These are phyloP conservation scores for Centroberyx gerrardi DNA, from an alignment of 2,797 vertebrate genomes.

Conservation along the genomic window DNA sequence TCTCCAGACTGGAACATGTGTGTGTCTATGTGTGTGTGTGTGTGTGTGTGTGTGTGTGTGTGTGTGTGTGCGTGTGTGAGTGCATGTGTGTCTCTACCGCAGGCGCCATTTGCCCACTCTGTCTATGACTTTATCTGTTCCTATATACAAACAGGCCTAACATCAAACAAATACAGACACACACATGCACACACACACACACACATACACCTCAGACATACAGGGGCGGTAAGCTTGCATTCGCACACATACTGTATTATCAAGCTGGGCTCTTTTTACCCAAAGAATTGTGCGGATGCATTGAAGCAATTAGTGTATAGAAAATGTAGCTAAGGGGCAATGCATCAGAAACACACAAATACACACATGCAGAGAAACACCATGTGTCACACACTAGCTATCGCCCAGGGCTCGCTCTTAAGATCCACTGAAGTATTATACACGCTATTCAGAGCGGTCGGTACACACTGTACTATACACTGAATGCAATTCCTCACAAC, in stretches of 20 bases:
- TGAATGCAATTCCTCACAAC: neutral
- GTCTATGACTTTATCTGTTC: constrained; percentile 9
- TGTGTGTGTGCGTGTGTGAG: no score
- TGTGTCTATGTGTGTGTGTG: no score
- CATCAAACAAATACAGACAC: neutral
- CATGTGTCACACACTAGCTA: neutral
- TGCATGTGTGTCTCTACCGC: neutral
- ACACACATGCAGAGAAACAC: constrained; percentile 9
- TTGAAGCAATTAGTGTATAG: constrained; percentile 55
- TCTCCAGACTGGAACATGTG: no score
- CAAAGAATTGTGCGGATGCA: constrained; percentile 44
- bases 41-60: no score
- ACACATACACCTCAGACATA: neutral
- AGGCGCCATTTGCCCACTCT: neutral
- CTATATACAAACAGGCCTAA: constrained; percentile 22
- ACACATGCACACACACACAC: neutral
- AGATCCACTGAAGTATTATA: constrained; percentile 11
- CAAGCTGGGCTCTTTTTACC: constrained; percentile 25
- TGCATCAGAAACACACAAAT: constrained; percentile 28
- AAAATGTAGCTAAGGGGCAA: constrained; percentile 41
- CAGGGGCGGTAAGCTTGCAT: constrained; percentile 8
- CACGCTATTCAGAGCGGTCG: constrained; percentile 23
- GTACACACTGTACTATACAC: neutral
- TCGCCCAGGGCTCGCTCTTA: constrained; percentile 43
- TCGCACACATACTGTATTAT: constrained; percentile 23